Base-by-base conservation (phyloP, 2,113 vertebrate species). In the Phrynocephalus versicolor region DNA sequence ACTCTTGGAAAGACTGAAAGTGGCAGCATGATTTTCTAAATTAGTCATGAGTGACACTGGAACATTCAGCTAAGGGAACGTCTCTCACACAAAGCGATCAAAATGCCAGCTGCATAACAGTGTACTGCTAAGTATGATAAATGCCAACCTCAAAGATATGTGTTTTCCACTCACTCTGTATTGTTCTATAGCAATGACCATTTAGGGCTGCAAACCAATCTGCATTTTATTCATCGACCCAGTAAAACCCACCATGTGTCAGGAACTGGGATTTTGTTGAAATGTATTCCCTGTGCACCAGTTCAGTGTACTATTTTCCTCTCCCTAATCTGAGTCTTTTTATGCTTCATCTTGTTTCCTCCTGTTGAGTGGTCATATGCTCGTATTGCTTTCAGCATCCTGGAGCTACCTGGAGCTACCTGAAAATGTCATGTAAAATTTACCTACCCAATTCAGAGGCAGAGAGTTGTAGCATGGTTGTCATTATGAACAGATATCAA, bases 31-130 rank as follows among this genome's bases (percentile, higher is more conserved):
- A 83, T 87, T 0, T 0, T 25, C 2, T 88, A 82, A 83, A 89
- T 89, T 88, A 88, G 83, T 82, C 74, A 88, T 90, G 85, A 91
- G 3, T 88, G 30, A 85, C 14, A 0, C 30, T 67, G 64, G 64
- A 67, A 37, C 71, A 78, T 88, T 88, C 83, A 88, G 69, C 64
- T 89, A 16, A 84, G 79, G 77, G 73, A 92, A 45, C 85, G 10
- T 65, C 58, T 73, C 84, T 88, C 82, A 93, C 72, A 57, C 18
- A 65, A 55, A 51, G 60, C 25, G 12, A 90, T 89, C 86, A 90
- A 88, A 91, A 79, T 37, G 18, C 9, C 88, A 72, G 79, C 85
- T 72, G 85, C 89, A 77, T 83, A 87, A 19, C 1, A 33, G 81
- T 84, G 7, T 62, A 35, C 25, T 86, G 33, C 81, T 90, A 82